Evolutionary conservation across 2,797 vertebrate genomes (phyloP).

Genomic region (Mormyrops boulengeri): DNA sequence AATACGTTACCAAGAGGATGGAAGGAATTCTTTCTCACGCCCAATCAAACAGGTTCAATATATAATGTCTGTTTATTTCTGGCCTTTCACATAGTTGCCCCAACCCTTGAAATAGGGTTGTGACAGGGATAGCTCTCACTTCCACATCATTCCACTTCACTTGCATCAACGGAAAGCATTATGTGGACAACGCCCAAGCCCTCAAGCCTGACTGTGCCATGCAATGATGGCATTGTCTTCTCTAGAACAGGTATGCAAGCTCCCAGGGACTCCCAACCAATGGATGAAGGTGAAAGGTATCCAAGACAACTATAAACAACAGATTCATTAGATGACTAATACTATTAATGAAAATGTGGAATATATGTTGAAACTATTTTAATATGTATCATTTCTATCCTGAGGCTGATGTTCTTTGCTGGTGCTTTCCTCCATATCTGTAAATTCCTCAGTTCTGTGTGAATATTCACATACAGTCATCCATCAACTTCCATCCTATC

Average conservation of each 20-base stretch:
- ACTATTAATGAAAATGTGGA: background rate
- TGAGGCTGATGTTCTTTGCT: background rate
- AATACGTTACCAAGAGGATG: background rate
- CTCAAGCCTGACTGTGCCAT: constrained; percentile 1
- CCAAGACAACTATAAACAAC: background rate
- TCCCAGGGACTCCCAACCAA: background rate
- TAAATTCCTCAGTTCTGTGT: background rate
- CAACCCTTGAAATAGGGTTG: background rate
- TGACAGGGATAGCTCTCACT: background rate
- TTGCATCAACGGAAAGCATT: background rate
- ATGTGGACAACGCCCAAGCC: background rate
- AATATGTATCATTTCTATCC: background rate
- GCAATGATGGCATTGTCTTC: background rate
- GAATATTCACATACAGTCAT: background rate
- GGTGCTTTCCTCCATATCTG: background rate
- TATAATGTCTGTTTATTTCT: background rate
- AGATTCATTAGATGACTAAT: background rate
- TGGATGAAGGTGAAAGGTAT: background rate
- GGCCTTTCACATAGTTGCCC: background rate
- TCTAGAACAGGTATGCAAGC: background rate
- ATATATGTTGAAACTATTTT: background rate
- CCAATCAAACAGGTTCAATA: background rate
- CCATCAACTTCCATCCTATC: background rate
- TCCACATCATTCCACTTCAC: background rate
- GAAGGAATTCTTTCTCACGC: background rate